Evolutionary conservation across 2,888 invertebrate species (phyloP).

Genomic region (Strigamia maritima): DNA sequence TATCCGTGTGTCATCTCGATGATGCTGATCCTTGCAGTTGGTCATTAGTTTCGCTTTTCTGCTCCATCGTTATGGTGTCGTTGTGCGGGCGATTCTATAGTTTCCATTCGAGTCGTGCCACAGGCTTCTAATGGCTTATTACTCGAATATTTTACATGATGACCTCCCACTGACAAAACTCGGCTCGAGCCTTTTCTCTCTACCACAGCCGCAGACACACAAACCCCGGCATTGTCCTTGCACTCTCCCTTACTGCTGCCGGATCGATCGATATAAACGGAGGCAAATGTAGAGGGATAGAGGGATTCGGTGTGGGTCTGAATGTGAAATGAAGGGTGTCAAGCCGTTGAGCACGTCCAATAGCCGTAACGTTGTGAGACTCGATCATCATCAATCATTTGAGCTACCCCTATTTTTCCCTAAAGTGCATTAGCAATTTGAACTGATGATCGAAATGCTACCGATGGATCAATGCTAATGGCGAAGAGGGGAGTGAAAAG

Average conservation of each 20-base stretch:
- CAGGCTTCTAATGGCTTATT: constrained; percentile 32
- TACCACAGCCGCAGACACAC: neutral
- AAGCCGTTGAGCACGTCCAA: constrained; percentile 34
- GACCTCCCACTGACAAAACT: constrained; percentile 31
- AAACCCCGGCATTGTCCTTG: neutral
- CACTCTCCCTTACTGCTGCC: neutral
- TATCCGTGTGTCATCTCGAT: constrained; percentile 28
- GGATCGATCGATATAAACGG: constrained; percentile 18
- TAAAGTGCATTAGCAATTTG: constrained; percentile 31
- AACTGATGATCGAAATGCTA: constrained; percentile 34
- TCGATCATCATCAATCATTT: constrained; percentile 32
- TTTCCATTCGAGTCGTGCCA: constrained; percentile 27
- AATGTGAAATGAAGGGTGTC: constrained; percentile 34
- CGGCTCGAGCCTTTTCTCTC: neutral
- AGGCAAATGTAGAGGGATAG: constrained; percentile 21
- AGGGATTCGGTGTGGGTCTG: constrained; percentile 30
- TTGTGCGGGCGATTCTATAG: constrained; percentile 20
- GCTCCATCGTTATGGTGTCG: constrained; percentile 14
- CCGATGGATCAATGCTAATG: constrained; percentile 34
- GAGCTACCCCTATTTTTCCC: neutral
- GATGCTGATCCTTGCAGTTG: constrained; percentile 20
- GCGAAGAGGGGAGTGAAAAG: constrained; percentile 2
- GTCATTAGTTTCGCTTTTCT: constrained; percentile 32
- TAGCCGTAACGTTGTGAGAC: constrained; percentile 31
- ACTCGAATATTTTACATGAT: constrained; percentile 31